phyloP scores from a whole-genome alignment of 2,113 vertebrate genomes.

The Podiceps cristatus region DNA sequence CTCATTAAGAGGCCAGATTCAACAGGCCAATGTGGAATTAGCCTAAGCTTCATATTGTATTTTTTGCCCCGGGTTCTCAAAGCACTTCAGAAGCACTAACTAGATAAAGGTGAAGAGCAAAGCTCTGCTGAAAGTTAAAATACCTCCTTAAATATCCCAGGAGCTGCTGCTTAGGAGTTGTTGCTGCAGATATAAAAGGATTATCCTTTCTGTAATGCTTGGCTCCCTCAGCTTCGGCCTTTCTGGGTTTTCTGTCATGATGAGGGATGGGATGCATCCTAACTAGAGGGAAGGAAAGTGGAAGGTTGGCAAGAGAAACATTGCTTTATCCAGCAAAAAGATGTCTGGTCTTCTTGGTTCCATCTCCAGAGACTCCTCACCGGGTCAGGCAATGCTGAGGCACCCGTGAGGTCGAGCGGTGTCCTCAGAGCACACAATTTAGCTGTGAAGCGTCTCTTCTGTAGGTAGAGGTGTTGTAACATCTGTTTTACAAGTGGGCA shows the following conservation, averaged over 20 bases:
- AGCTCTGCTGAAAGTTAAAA: neutral
- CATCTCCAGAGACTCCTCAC: neutral
- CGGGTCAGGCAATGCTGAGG: neutral
- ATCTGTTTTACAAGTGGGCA: neutral
- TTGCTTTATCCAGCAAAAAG: neutral
- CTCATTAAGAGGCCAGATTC: neutral
- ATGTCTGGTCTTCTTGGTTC: neutral
- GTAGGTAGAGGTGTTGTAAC: neutral
- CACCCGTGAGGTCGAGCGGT: rapidly evolving
- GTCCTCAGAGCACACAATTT: neutral
- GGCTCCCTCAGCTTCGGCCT: neutral
- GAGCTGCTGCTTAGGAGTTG: neutral
- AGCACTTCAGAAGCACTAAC: neutral
- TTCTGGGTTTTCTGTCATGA: neutral
- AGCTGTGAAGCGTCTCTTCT: neutral
- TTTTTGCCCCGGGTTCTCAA: neutral
- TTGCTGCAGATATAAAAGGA: neutral
- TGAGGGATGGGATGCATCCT: neutral
- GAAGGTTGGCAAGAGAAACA: neutral
- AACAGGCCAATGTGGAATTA: neutral
- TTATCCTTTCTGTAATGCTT: neutral
- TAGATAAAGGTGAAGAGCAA: neutral
- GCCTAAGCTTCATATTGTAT: neutral
- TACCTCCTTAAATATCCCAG: neutral
- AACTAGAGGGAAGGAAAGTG: neutral